These are phyloP conservation scores for Eubasilissa splendida DNA, from an alignment of 2,888 invertebrate genomes.

Conservation along the genomic window DNA sequence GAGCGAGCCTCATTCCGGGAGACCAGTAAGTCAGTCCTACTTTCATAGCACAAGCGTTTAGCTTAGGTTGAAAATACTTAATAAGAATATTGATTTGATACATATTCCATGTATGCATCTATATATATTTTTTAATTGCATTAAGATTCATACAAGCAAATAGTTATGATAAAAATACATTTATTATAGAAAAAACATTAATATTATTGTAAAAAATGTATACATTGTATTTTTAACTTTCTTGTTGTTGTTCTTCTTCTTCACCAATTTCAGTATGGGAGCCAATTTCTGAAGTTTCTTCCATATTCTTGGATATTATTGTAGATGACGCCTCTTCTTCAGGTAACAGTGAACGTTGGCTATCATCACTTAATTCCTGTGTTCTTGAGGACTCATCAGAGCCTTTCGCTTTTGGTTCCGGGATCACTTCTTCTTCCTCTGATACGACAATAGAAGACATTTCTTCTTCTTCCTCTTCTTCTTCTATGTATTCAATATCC, in stretches of 20 bases:
- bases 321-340: not conserved
- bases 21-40: too few relatives aligned
- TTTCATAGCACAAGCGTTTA: too few relatives aligned
- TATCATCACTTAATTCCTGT: not conserved
- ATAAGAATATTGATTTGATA: too few relatives aligned
- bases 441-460: not conserved
- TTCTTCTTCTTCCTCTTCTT: constrained; percentile 23
- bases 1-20: too few relatives aligned
- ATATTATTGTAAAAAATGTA: constrained; percentile 1
- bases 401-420: not conserved
- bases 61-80: too few relatives aligned
- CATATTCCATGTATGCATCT: too few relatives aligned
- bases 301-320: not conserved
- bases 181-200: not conserved
- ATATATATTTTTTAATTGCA: too few relatives aligned
- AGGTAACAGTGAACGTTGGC: not conserved
- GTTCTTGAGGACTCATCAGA: not conserved
- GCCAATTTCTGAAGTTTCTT: not conserved
- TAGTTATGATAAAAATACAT: not conserved
- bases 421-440: not conserved
- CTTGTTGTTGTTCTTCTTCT: not conserved
- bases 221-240: not conserved
- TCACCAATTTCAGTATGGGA: not conserved
- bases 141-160: too few relatives aligned
- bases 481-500: not conserved